These are phyloP conservation scores for Apodemia mormo DNA, from an alignment of 2,888 invertebrate genomes.

Conservation along the genomic window DNA sequence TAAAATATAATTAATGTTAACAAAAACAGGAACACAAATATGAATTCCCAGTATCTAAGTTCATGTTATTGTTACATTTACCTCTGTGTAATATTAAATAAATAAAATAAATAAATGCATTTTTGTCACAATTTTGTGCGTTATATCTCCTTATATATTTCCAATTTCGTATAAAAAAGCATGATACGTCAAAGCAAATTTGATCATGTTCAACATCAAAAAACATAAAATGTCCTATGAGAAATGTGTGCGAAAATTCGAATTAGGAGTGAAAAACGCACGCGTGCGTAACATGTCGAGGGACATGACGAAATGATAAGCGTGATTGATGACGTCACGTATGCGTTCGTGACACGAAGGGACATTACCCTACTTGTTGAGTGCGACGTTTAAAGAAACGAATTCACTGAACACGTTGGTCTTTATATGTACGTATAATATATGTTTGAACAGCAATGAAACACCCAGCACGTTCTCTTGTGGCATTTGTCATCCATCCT, in stretches of 20 bases:
- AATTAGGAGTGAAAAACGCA: constrained; percentile 28
- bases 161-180: not conserved
- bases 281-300: constrained; percentile 37
- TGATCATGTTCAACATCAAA: constrained; percentile 1
- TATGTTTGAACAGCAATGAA: too few species aligned
- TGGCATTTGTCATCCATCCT: too few species aligned
- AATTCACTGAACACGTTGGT: not conserved
- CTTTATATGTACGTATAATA: not conserved
- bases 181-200: not conserved
- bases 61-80: too few species aligned
- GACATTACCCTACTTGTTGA: constrained; percentile 43
- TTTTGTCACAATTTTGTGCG: too few species aligned
- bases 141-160: too few species aligned
- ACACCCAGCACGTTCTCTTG: too few species aligned
- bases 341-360: constrained; percentile 35
- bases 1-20: too few species aligned
- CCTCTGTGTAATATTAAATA: too few species aligned
- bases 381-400: constrained; percentile 20
- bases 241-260: constrained; percentile 10
- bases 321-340: constrained; percentile 74
- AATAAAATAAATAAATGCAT: too few species aligned
- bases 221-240: not conserved
- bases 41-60: too few species aligned
- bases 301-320: constrained; percentile 57
- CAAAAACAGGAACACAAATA: too few species aligned